A percentile compares a stretch with the other conserved stretches of the same genome.
These are phyloP conservation scores for Alethe castanea DNA, from an alignment of 2,113 vertebrate species.

Conservation along the genomic window DNA sequence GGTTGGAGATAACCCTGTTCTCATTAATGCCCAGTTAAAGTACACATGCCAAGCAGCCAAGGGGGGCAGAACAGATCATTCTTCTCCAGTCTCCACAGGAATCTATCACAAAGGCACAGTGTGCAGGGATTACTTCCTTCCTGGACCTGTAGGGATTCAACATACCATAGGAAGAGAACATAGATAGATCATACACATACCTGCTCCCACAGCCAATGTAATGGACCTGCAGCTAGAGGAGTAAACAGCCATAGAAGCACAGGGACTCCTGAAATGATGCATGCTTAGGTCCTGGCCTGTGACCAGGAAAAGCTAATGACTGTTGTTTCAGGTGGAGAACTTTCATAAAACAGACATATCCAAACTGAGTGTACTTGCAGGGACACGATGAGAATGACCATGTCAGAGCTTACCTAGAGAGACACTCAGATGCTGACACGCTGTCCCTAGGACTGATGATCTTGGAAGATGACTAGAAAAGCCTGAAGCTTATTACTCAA, in stretches of 20 bases:
- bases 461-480: not conserved
- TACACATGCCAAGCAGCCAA: not conserved
- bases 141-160: not conserved
- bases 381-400: not conserved
- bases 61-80: not conserved
- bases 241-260: not conserved
- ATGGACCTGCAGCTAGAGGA: not conserved
- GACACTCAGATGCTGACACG: not conserved
- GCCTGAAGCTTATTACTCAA: not conserved
- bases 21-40: not conserved
- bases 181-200: not conserved
- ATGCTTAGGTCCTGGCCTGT: not conserved
- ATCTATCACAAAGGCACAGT: not conserved
- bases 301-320: not conserved
- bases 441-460: not conserved
- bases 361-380: not conserved
- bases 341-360: not conserved
- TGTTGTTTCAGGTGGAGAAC: not conserved
- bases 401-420: fast-evolving
- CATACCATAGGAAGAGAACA: not conserved
- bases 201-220: not conserved
- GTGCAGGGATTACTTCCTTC: not conserved
- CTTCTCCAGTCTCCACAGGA: not conserved
- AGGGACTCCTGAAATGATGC: not conserved
- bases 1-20: not conserved